A percentile compares a stretch with the other conserved stretches of the same genome.
Evolutionary conservation across 2,888 invertebrate species (phyloP).

Genomic region (Xestia ashworthii): DNA sequence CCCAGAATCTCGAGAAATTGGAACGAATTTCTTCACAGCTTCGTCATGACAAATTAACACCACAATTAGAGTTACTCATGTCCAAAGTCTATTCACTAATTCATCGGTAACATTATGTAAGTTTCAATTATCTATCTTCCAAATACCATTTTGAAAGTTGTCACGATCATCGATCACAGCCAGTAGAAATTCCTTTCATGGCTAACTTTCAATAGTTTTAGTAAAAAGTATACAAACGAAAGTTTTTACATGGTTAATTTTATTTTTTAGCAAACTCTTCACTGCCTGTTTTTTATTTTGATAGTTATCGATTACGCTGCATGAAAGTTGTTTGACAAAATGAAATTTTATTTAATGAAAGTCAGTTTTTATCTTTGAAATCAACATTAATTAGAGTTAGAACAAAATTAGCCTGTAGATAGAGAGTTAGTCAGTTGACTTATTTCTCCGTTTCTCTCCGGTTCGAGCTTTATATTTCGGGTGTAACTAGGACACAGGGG

Average conservation of each 20-base stretch:
- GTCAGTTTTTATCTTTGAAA: constrained; percentile 26
- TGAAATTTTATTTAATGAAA: constrained; percentile 42
- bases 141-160: constrained; percentile 75
- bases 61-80: constrained; percentile 28
- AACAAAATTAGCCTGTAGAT: constrained; percentile 20
- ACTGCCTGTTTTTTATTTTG: constrained; percentile 50
- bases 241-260: constrained; percentile 68
- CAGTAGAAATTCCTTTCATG: constrained; percentile 72
- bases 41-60: constrained; percentile 20
- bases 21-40: constrained; percentile 24
- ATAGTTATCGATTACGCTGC: constrained; percentile 52
- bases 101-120: constrained; percentile 54
- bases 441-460: constrained; percentile 8
- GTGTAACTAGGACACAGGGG: constrained; percentile 40
- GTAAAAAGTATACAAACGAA: constrained; percentile 64
- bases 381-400: constrained; percentile 30
- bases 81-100: constrained; percentile 27
- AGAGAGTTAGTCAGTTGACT: constrained; percentile 11
- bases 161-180: constrained; percentile 75
- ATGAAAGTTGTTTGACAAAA: constrained; percentile 62
- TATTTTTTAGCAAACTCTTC: constrained; percentile 54
- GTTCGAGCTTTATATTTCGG: constrained; percentile 14
- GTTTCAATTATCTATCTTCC: constrained; percentile 67
- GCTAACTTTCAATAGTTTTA: constrained; percentile 72
- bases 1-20: constrained; percentile 18